Percentiles rank a stretch among this genome's conserved stretches.
Evolutionary conservation across 2,113 vertebrate genomes (phyloP).

Genomic region (Suncus etruscus): DNA sequence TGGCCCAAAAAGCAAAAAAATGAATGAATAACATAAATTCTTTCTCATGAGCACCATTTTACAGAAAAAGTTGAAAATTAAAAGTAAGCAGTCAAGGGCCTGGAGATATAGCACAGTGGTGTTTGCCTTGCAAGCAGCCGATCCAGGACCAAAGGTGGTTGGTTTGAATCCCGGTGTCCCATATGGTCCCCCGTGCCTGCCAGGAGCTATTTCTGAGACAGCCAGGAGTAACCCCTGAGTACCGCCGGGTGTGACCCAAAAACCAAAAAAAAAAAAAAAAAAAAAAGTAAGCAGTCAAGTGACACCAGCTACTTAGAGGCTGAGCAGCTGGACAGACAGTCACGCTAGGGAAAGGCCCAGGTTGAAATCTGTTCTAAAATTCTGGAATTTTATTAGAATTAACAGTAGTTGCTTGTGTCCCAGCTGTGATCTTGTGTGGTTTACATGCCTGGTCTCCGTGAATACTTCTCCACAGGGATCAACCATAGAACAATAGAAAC

Average conservation of each 20-base stretch:
- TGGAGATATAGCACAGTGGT: too few relatives aligned
- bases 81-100: too few relatives aligned
- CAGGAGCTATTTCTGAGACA: too few relatives aligned
- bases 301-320: neutral
- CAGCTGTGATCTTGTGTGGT: neutral
- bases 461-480: neutral
- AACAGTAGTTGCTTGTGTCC: neutral
- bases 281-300: neutral
- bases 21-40: neutral
- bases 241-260: too few relatives aligned
- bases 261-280: too few relatives aligned
- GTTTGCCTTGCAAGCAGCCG: too few relatives aligned
- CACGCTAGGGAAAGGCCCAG: fast-evolving
- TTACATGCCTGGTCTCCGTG: neutral
- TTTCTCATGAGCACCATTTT: neutral
- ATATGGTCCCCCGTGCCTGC: too few relatives aligned
- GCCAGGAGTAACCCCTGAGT: too few relatives aligned
- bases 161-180: too few relatives aligned
- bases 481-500: neutral
- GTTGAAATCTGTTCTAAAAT: neutral
- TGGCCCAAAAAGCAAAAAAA: too few relatives aligned
- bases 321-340: neutral
- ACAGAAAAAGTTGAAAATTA: conserved; percentile 28
- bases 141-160: too few relatives aligned
- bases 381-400: neutral